Conservation (phyloP, 2,113 vertebrate species). For the Podiceps cristatus region DNA sequence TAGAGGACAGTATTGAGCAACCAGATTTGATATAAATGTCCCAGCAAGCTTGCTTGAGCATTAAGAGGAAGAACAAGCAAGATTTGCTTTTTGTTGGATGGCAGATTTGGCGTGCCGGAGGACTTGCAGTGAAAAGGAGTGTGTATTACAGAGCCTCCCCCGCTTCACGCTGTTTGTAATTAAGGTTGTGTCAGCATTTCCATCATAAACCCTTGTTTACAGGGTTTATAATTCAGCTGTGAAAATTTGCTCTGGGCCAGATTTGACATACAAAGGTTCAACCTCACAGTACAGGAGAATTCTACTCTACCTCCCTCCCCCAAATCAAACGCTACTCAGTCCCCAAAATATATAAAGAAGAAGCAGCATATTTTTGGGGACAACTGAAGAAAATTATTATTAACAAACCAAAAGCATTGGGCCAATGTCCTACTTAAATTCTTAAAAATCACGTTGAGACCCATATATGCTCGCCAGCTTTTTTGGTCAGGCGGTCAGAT, state of each 20-base stretch:
- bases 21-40: constrained; percentile 41
- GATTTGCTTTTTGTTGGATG: constrained; percentile 22
- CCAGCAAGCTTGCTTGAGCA: constrained; percentile 34
- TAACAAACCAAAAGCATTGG: neutral
- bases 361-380: neutral
- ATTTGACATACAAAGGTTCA: constrained; percentile 58
- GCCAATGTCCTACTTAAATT: neutral
- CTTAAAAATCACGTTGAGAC: fast-evolving
- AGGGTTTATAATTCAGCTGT: constrained; percentile 69
- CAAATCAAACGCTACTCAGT: neutral
- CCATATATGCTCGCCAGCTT: neutral
- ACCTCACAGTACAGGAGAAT: constrained; percentile 27
- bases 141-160: constrained; percentile 45
- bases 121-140: constrained; percentile 37
- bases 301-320: neutral
- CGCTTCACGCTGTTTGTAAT: constrained; percentile 62
- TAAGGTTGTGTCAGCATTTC: constrained; percentile 69
- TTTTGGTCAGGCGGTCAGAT: neutral
- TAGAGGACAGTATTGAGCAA: constrained; percentile 64
- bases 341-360: neutral
- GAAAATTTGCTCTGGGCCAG: constrained; percentile 64
- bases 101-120: constrained; percentile 43
- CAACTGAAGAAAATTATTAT: neutral
- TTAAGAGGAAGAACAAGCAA: constrained; percentile 6
- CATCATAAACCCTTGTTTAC: constrained; percentile 66